Conservation (phyloP, 1,140 invertebrate species). For the Cotesia typhae region DNA sequence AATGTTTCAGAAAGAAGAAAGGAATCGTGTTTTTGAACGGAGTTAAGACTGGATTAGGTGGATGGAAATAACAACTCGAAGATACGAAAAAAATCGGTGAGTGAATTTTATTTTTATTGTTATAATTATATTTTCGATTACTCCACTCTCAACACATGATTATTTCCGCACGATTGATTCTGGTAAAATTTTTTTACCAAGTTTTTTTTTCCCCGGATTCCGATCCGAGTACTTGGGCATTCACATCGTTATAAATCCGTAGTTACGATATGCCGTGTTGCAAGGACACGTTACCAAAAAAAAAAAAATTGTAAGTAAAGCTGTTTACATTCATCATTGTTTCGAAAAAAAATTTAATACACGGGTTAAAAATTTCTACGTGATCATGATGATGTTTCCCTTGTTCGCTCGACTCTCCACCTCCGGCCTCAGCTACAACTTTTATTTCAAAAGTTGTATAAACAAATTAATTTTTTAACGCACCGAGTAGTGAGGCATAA, state of each 20-base stretch:
- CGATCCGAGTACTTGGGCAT: conserved; percentile 21
- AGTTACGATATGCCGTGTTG: conserved; percentile 19
- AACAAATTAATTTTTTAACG: no score
- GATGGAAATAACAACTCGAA: conserved; percentile 9
- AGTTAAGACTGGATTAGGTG: background rate
- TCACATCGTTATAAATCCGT: conserved; percentile 32
- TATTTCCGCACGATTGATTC: conserved; percentile 37
- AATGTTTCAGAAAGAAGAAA: no score
- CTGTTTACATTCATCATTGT: background rate
- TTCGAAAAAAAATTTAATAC: no score
- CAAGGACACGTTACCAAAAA: conserved; percentile 7
- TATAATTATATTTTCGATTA: conserved; percentile 11
- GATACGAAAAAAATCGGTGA: conserved; percentile 13
- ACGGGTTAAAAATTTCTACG: conserved; percentile 16
- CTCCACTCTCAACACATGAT: conserved; percentile 25
- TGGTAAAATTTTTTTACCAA: conserved; percentile 11
- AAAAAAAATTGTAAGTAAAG: background rate
- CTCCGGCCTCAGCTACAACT: no score
- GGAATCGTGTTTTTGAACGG: background rate
- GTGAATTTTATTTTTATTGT: background rate
- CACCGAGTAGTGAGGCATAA: no score
- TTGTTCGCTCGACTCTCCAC: no score
- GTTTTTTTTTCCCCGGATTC: conserved; percentile 21
- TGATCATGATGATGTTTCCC: no score
- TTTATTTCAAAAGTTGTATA: no score